Conservation (phyloP, 1,140 invertebrate genomes). For the Pomacea maculata region DNA sequence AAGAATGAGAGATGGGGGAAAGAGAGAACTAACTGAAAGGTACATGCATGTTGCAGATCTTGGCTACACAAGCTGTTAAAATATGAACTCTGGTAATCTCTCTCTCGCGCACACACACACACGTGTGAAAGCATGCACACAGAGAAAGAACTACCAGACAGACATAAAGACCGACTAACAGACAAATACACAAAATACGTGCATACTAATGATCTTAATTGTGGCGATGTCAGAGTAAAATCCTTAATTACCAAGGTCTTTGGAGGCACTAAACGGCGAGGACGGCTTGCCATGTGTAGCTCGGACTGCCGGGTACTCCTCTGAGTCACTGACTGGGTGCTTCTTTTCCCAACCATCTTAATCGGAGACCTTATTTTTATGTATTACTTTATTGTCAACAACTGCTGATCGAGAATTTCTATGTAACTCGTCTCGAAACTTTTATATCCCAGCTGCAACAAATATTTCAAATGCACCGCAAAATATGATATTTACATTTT, state of each 20-base stretch:
- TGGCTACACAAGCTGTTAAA: no score
- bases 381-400: no score
- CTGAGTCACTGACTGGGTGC: slow-evolving; percentile 24
- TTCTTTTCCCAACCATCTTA: slow-evolving; percentile 16
- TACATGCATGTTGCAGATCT: no score
- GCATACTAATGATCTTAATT: no score
- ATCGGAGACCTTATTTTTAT: background rate
- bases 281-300: slow-evolving; percentile 17
- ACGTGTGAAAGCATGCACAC: background rate
- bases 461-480: no score
- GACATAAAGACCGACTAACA: no score
- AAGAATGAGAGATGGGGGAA: background rate
- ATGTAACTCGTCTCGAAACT: no score
- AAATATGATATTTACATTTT: no score
- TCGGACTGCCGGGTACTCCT: slow-evolving; percentile 21
- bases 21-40: background rate
- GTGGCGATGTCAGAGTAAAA: background rate
- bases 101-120: background rate
- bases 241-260: slow-evolving; percentile 24
- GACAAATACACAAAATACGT: no score
- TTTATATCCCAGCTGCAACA: no score
- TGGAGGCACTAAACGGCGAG: slow-evolving; percentile 17
- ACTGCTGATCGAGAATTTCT: no score
- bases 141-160: background rate
- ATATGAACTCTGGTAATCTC: background rate